Base-by-base conservation (phyloP, 2,888 invertebrate species). In the Lasioglossum lativentre region DNA sequence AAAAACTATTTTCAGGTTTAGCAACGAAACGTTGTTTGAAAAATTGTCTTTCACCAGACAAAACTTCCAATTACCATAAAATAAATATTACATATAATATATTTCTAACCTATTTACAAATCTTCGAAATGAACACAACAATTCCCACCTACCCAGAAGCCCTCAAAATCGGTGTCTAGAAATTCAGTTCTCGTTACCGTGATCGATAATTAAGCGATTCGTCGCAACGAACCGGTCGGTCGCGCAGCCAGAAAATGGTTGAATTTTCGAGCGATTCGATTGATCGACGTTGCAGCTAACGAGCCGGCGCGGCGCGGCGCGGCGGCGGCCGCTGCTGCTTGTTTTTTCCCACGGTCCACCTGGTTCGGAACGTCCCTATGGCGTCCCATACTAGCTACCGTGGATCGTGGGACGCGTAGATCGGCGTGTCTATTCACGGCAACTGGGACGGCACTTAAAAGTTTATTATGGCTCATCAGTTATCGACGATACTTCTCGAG, bases 391-490 rank as follows among this genome's bases (percentile, higher is more conserved):
- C 16, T 16, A 30, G 30, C 0, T 12, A 16, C 6, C 6, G 30
- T 2, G 63, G 30, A 30, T 2, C 30, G 14, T 2, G 59, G 59
- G 77, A 52, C 75, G 79, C 59, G 45, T 70, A 82, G 86, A 86
- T 83, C 83, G 86, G 75, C 73, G 86, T n/a, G n/a, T 80, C 86
- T 80, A 78, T 75, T 80, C 83, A 63, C 19, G 74, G 76, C 86
- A 83, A 87, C 86, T 86, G 83, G 87, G 86, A 86, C 86, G 86
- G 75, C 75, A 86, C 87, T 87, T 86, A 80, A 75, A 87, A 87
- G 83, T 87, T 87, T 87, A 86, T 86, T 86, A 86, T 86, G 83
- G 86, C 86, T 86, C 86, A 77, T 83, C 87, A 75, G 86, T 86
- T 86, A 87, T 87, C 87, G 87, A 80, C 86, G 83, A 82, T 86